phyloP scores from a whole-genome alignment of 1,140 invertebrate genomes.

The Ostrea edulis region DNA sequence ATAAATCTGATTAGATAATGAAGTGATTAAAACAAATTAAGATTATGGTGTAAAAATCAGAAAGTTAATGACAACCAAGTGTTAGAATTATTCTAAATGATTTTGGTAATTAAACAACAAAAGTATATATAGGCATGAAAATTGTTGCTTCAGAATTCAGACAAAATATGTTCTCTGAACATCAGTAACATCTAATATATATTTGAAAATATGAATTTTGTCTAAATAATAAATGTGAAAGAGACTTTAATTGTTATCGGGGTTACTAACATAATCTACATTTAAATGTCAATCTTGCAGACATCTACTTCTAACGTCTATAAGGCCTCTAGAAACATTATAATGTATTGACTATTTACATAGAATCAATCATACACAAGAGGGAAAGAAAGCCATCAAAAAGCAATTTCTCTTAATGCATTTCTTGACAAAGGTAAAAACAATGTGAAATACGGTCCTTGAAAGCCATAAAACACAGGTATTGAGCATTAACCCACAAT shows the following conservation, averaged over 20 bases:
- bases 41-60: too few relatives aligned
- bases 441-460: neutral
- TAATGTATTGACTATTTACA: conserved; percentile 16
- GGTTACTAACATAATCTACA: conserved; percentile 5
- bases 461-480: neutral
- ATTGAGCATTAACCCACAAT: neutral
- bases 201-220: too few relatives aligned
- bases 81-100: too few relatives aligned
- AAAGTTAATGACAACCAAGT: too few relatives aligned
- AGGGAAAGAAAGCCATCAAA: neutral
- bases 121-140: too few relatives aligned
- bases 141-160: too few relatives aligned
- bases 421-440: conserved; percentile 21
- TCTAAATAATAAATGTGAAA: too few relatives aligned
- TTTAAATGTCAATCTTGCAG: neutral
- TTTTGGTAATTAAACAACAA: too few relatives aligned
- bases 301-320: neutral
- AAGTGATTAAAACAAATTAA: too few relatives aligned
- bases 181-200: too few relatives aligned
- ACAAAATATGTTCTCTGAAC: too few relatives aligned
- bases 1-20: too few relatives aligned
- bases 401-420: conserved; percentile 15
- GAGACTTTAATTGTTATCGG: neutral
- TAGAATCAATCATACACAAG: conserved; percentile 21
- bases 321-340: neutral